Evolutionary conservation across 2,113 vertebrate species (phyloP).

Genomic region (Seriola quinqueradiata): DNA sequence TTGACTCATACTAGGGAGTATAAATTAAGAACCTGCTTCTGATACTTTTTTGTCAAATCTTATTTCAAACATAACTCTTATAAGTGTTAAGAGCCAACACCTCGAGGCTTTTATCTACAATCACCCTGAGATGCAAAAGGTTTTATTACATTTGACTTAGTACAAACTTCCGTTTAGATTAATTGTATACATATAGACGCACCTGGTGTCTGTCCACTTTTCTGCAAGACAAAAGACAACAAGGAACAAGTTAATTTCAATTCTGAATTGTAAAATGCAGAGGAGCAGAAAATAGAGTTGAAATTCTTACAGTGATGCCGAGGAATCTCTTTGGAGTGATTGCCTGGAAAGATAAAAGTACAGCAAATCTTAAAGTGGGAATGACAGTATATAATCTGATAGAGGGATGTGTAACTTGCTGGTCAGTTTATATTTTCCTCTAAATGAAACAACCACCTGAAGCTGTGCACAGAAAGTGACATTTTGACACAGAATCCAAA

Average conservation of each 20-base stretch:
- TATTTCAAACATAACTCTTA: too few relatives aligned
- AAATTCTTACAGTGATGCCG: constrained; percentile 90
- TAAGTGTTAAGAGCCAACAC: too few relatives aligned
- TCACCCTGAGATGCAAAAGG: background rate
- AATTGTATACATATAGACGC: constrained; percentile 41
- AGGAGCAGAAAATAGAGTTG: background rate
- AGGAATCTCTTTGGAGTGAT: constrained; percentile 97
- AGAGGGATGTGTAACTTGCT: background rate
- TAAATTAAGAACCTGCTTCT: too few relatives aligned
- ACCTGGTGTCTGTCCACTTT: constrained; percentile 94
- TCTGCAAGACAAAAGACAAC: constrained; percentile 81
- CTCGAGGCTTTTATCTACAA: background rate
- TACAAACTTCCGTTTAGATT: background rate
- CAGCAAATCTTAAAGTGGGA: background rate
- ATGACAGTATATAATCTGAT: background rate
- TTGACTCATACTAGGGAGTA: too few relatives aligned
- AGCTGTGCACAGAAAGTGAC: background rate
- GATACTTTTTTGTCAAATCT: too few relatives aligned
- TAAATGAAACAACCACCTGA: background rate
- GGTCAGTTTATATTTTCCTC: background rate
- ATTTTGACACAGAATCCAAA: constrained; percentile 11
- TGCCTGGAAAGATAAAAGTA: constrained; percentile 80
- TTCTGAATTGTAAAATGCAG: background rate
- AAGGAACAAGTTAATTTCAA: background rate
- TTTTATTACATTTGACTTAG: background rate